Base-by-base conservation (phyloP, 2,888 invertebrate species). In the Eudasyphora cyanicolor region DNA sequence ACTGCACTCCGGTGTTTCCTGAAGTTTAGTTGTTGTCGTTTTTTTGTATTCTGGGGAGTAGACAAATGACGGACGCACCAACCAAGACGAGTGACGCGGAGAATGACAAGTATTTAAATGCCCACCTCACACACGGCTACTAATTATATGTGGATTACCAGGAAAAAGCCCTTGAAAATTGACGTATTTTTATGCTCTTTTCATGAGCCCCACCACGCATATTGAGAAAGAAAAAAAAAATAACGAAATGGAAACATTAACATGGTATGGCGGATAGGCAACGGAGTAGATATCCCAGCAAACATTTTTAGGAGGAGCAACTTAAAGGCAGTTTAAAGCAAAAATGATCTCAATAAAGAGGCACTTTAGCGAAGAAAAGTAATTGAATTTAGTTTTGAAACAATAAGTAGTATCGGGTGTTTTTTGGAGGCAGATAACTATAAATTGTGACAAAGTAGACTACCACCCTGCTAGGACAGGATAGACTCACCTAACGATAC, bases 141-240 rank as follows among this genome's bases (percentile, higher is more conserved):
- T 90, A 91, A 91, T 91, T 90, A 91, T 74, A 74, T 62, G 62
- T 32, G 57, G 71, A 75, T 89, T 91, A 91, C 90, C 89, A 89
- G 88, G 91, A 91, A 91, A 76, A 91, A 91, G 89, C 88, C 87
- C 91, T 91, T 89, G 87, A 91, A 88, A 89, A 88, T 90, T 78
- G 35, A 78, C 38, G 69, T 69, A 74, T 62, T 67, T 64, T 73
- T 73, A 69, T 69, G 69, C 7, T 62, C 57, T 69, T 81, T 42
- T 45, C 67, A 73, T 49, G 67, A 69, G 67, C 60, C n/a, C 35
- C 32, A 64, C 51, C 67, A 57, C 35, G 29, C 67, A 29, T 49
- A 60, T 35, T 10, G 51, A 19, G 17, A 57, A 81, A 64, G 1
- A 19, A 45, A 70, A 62, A 49, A 32, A 64, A 32, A n/a, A n/a